A percentile compares a stretch with the other conserved stretches of the same genome.
phyloP scores from a whole-genome alignment of 2,888 invertebrate species.

The Diploptera punctata region DNA sequence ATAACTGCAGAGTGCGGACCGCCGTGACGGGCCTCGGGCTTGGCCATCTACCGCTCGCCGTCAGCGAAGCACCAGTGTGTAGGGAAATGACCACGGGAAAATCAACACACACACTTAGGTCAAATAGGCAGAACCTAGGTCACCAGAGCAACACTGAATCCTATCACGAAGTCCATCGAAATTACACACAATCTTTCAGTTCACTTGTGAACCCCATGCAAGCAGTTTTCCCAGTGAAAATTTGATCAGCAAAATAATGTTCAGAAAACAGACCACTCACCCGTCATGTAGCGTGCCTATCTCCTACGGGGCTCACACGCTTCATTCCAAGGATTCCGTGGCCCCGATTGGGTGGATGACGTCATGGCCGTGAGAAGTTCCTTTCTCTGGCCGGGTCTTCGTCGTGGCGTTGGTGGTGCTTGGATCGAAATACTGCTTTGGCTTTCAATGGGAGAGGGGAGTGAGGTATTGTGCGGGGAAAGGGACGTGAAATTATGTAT shows the following conservation, averaged over 20 bases:
- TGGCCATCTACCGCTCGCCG: slow-evolving; percentile 2
- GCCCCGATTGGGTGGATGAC: slow-evolving; percentile 47
- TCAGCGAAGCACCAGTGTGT: background rate
- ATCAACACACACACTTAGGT: slow-evolving; percentile 26
- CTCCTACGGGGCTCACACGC: slow-evolving; percentile 49
- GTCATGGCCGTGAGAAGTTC: slow-evolving; percentile 42
- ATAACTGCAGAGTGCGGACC: background rate
- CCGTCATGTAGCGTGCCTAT: slow-evolving; percentile 55
- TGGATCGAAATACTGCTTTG: slow-evolving; percentile 29
- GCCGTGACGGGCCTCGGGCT: background rate
- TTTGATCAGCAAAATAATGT: slow-evolving; percentile 60
- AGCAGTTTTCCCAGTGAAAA: slow-evolving; percentile 51
- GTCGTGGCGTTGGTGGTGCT: slow-evolving; percentile 40
- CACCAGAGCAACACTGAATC: slow-evolving; percentile 15
- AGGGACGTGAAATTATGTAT: background rate
- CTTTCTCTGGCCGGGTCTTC: slow-evolving; percentile 38
- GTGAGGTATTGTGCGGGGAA: slow-evolving; percentile 21
- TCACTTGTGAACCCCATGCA: slow-evolving; percentile 30
- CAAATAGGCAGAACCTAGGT: slow-evolving; percentile 1
- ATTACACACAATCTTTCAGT: slow-evolving; percentile 21
- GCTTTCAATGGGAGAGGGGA: slow-evolving; percentile 12
- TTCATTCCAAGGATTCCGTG: slow-evolving; percentile 46
- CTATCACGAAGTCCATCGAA: slow-evolving; percentile 28
- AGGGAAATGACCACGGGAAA: slow-evolving; percentile 11
- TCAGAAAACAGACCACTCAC: slow-evolving; percentile 58